phyloP scores from a whole-genome alignment of 2,797 vertebrate species.

The Fringilla coelebs region DNA sequence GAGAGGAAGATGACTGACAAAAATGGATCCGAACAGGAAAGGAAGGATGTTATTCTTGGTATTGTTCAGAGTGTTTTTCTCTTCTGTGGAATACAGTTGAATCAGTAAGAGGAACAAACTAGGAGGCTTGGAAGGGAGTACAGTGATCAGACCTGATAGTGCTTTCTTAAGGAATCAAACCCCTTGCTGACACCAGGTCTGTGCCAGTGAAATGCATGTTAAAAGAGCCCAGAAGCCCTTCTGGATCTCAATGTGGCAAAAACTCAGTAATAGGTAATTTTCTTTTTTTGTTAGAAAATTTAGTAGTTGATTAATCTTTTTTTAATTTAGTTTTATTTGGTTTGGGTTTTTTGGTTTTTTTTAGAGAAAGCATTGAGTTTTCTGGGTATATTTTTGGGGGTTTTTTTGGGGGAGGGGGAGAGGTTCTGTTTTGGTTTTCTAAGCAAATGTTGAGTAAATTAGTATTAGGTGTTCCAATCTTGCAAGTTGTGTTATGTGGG shows the following conservation, averaged over 20 bases:
- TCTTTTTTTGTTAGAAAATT: background rate
- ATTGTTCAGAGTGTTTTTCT: background rate
- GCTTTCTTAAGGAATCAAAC: background rate
- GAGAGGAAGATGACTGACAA: background rate
- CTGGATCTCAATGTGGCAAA: background rate
- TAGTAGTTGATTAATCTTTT: background rate
- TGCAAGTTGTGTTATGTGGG: rapidly evolving
- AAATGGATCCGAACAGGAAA: background rate
- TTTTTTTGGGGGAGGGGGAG: background rate
- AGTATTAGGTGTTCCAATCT: background rate
- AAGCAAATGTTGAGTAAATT: background rate
- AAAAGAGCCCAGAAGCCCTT: background rate
- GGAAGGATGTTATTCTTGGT: background rate
- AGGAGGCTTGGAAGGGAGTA: background rate
- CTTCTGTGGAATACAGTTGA: background rate
- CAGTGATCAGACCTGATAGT: background rate
- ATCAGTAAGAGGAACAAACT: background rate
- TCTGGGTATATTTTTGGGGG: rapidly evolving
- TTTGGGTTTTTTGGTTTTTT: background rate
- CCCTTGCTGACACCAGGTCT: background rate
- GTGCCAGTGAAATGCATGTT: background rate
- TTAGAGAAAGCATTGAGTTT: background rate
- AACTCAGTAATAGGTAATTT: background rate
- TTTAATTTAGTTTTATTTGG: too few species aligned
- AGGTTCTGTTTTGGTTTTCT: background rate